Evolutionary conservation across 2,113 vertebrate genomes (phyloP), one percentile per base, ranked within the genome.

Genomic region (Heliornis fulica): DNA sequence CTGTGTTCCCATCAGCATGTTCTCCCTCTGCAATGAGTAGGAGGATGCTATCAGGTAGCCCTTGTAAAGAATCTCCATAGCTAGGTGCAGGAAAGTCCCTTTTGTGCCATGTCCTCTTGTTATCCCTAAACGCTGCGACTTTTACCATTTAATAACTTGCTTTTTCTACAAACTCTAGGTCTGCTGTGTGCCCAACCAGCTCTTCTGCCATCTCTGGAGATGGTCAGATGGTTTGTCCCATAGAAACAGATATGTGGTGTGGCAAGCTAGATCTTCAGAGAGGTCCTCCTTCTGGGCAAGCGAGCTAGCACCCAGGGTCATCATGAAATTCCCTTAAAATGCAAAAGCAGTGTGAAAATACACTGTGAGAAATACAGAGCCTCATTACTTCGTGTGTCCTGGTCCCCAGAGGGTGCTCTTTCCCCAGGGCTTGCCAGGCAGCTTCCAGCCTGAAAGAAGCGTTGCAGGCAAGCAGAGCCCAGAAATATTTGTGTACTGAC

Each of bases 371-470:
- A 60, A 15, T 1, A 7, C 2, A 14, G 45, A 57, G 16, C 45
- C 19, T 43, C 40, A 3, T 10, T 48, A 31, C 54, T 20, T 29
- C 11, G 5, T 25, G 28, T 48, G 50, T 81, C 15, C 21, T 36
- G 72, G 41, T 84, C 69, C 32, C 81, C 77, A 93, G 81, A 81
- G 94, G 96, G 77, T 84, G 90, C 72, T 81, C 64, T 93, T 9
- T 2, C 11, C n/a, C 13, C 78, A 36, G 65, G n/a, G 15, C 48
- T 85, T 53, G 20, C 51, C 68, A 48, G 40, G 57, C 41, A 71
- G 43, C 29, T 43, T 46, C 40, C 43, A 29, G 26, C 1, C 2
- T 20, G 19, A 51, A 65, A 59, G 41, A 41, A 32, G 34, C 7
- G 3, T 11, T 46, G 45, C 20, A 14, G 46, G 45, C 23, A 38